Evolutionary conservation across 2,888 invertebrate genomes (phyloP), one percentile per base, ranked within the genome.

Genomic region (Azorinus chamasolen): DNA sequence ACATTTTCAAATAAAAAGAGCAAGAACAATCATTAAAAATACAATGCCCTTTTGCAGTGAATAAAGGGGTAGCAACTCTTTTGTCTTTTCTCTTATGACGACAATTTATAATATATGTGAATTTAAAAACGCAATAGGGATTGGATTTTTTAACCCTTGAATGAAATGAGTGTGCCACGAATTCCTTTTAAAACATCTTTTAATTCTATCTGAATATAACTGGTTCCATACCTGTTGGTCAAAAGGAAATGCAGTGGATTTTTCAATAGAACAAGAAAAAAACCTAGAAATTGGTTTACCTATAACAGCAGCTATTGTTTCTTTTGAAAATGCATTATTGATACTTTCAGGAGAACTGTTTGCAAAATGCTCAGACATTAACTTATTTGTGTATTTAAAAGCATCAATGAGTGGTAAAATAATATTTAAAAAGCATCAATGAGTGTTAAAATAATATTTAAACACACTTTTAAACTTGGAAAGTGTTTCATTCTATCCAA

Each of bases 111-210:
- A 10, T 10, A 41, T 12, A 41, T n/a, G n/a, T 20, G 24, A 54
- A 43, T 2, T n/a, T 43, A 45, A 59, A 59, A 25, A 46, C 24
- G 45, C 59, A 59, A 22, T 59, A 39, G 12, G 59, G 59, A 20
- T 59, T 59, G 32, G 46, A 46, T 59, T 59, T 14, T 59, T 46
- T 41, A 41, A 41, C 10, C 41, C 41, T 41, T 41, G 10, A 41
- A 41, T 41, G 16, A 59, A 43, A 16, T 25, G 27, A 4, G 25
- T 46, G 16, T 59, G 22, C 45, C 59, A 59, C 27, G 45, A 20
- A 24, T 59, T 46, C 45, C 59, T 45, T 45, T 45, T 4, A 25
- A 59, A 59, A 25, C 45, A 59, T 8, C 59, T 6, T 12, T 39
- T 24, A 37, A 24, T 59, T 45, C 22, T 45, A 22, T 43, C 27